Evolutionary conservation across 2,888 invertebrate genomes (phyloP), one percentile per base, ranked within the genome.

Genomic region (Ectemnius continuus): DNA sequence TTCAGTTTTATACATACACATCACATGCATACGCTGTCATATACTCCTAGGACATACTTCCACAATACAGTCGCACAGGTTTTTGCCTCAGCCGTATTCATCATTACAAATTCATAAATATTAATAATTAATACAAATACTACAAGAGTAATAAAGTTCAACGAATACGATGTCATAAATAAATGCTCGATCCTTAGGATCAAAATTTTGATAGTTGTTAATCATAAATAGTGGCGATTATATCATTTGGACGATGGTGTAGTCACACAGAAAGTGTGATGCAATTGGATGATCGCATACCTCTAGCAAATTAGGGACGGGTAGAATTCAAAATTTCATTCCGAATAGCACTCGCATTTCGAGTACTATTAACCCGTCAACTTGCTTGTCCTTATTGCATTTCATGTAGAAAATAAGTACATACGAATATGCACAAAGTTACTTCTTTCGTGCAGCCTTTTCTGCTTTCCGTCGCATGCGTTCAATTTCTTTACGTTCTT

Each of bases 391-490:
- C 16, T 70, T 76, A 79, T 76, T 72, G 67, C 72, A 66, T 65
- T 67, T 72, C 60, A 61, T 66, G 52, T 48, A 48, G 67, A 70
- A 65, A 65, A 76, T 62, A 79, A 76, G 73, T 73, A 71, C 66
- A 65, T 67, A 26, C 67, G 52, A 47, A 57, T 64, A 67, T 46
- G 64, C 59, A 72, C 46, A 8, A 70, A 52, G 76, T 79, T 89
- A 90, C 79, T 90, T 90, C 86, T 94, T 94, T 77, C 92, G 93
- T 66, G 95, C 94, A 87, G 95, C 94, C 90, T 96, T 96, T 88
- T 97, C 97, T 14, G 97, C 97, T 91, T 97, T 97, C 88, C 95
- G 94, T 90, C 96, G 94, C 88, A 96, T 94, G 88, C 97, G 96
- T 89, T 98, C 96, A 85, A 96, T 95, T 84, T 95, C 95, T 85